Evolutionary conservation across 2,888 invertebrate species (phyloP).

Genomic region (Pterostichus niger): DNA sequence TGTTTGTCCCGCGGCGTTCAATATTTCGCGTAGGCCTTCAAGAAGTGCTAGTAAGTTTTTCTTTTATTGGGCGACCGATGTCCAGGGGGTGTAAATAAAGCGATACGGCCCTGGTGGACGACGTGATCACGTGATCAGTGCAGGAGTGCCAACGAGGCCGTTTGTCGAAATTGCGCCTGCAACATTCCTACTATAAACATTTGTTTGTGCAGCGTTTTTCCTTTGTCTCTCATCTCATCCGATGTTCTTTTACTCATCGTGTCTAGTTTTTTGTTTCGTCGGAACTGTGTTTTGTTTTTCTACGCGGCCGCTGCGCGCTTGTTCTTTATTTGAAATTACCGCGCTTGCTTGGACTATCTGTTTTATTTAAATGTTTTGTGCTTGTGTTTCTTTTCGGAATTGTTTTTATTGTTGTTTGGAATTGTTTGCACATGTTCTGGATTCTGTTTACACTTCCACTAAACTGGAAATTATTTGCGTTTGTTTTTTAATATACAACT

Average conservation of each 20-base stretch:
- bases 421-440: conserved; percentile 45
- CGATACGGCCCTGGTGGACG: neutral
- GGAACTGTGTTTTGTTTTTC: conserved; percentile 34
- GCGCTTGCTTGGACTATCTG: conserved; percentile 42
- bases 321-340: conserved; percentile 59
- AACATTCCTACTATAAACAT: conserved; percentile 55
- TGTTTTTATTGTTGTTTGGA: conserved; percentile 41
- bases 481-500: conserved; percentile 4
- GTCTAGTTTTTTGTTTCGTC: conserved; percentile 46
- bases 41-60: neutral
- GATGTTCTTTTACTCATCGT: conserved; percentile 53
- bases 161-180: conserved; percentile 43
- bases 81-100: conserved; percentile 25
- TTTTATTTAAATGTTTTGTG: conserved; percentile 55
- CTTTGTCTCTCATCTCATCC: conserved; percentile 50
- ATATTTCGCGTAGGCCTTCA: neutral
- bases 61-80: neutral
- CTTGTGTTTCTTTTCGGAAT: conserved; percentile 28
- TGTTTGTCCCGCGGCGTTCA: neutral
- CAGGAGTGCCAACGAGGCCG: conserved; percentile 49
- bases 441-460: conserved; percentile 1
- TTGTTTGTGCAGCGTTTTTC: conserved; percentile 59
- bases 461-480: conserved; percentile 21
- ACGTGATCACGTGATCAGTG: conserved; percentile 40
- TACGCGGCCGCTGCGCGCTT: neutral